Evolutionary conservation across 2,797 vertebrate species (phyloP).

Genomic region (Eupleurogrammus muticus): DNA sequence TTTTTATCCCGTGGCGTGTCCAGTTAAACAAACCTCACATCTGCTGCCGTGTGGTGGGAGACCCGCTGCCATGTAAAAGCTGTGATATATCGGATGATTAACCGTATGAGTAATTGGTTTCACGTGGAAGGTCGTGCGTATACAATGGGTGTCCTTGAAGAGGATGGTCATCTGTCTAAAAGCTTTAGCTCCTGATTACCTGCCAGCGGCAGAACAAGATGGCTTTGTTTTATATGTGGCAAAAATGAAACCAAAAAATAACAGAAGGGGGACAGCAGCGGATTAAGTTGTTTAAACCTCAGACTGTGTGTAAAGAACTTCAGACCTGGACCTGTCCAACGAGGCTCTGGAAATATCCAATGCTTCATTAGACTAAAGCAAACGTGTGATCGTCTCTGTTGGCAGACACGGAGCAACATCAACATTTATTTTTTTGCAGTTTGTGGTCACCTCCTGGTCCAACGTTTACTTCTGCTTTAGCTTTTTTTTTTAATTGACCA

Average conservation of each 20-base stretch:
- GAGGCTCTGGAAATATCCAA: too few relatives aligned
- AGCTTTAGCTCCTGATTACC: conserved; percentile 28
- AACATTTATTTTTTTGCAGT: too few relatives aligned
- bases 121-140: conserved; percentile 22
- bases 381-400: neutral
- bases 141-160: conserved; percentile 17
- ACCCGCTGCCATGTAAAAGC: neutral
- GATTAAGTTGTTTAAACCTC: neutral
- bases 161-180: neutral
- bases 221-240: neutral
- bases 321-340: too few relatives aligned
- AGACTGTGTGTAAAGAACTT: too few relatives aligned
- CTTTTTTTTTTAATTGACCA: too few relatives aligned
- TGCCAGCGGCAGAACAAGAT: neutral
- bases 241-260: neutral
- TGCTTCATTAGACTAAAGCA: neutral
- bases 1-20: conserved; percentile 1
- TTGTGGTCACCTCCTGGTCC: too few relatives aligned
- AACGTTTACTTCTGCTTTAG: too few relatives aligned
- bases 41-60: conserved; percentile 26
- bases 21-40: conserved; percentile 24
- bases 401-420: too few relatives aligned
- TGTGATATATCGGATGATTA: conserved; percentile 25
- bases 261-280: neutral
- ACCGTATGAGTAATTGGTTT: conserved; percentile 40